Evolutionary conservation across 2,113 vertebrate genomes (phyloP).

Genomic region (Drymodes brunneopygia): DNA sequence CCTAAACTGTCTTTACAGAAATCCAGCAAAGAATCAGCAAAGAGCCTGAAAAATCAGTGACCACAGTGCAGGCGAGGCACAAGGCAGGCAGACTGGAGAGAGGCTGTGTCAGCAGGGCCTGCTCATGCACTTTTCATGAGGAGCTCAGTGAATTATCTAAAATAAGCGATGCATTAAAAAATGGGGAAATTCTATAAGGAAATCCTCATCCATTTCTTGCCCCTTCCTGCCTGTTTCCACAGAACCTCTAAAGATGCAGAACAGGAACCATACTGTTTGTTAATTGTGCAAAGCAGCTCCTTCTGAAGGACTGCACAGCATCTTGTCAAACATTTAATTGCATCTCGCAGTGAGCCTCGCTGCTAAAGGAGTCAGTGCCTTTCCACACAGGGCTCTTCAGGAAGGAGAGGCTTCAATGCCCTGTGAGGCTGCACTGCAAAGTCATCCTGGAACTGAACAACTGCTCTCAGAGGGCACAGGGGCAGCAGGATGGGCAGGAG

Average conservation of each 20-base stretch:
- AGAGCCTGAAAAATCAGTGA: background rate
- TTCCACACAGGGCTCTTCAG: background rate
- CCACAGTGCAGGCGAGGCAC: background rate
- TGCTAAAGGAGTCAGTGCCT: background rate
- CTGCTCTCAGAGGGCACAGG: background rate
- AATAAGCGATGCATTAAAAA: background rate
- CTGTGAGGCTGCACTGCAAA: background rate
- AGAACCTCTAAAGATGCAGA: background rate
- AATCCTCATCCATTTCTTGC: background rate
- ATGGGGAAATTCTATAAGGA: background rate
- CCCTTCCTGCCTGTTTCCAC: background rate
- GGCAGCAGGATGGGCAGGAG: background rate
- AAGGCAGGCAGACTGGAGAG: background rate
- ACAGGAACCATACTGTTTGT: background rate
- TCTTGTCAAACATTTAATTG: background rate
- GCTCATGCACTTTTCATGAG: background rate
- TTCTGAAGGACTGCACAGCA: background rate
- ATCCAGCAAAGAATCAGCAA: background rate
- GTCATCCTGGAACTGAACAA: background rate
- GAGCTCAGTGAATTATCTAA: background rate
- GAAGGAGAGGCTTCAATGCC: background rate
- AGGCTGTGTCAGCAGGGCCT: background rate
- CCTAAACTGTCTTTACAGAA: background rate
- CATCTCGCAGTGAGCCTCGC: background rate
- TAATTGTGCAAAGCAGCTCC: background rate